Evolutionary conservation across 2,888 invertebrate genomes (phyloP).

Genomic region (Onthophagus sagittarius): DNA sequence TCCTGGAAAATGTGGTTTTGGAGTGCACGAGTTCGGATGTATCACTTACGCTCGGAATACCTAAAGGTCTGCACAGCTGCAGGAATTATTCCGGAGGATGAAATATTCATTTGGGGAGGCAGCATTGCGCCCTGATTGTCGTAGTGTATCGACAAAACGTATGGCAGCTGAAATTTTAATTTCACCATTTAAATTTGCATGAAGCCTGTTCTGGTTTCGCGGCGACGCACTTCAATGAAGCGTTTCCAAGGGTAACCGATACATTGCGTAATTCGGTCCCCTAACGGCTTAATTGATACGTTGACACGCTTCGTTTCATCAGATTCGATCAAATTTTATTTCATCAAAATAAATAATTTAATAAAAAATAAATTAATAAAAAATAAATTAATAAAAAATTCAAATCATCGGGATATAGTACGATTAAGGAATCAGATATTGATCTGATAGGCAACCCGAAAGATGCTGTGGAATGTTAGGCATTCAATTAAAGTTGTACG

Average conservation of each 20-base stretch:
- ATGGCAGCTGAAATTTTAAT: constrained; percentile 60
- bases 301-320: no score
- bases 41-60: constrained; percentile 42
- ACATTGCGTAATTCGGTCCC: constrained; percentile 36
- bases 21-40: neutral
- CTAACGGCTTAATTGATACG: constrained; percentile 33
- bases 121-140: constrained; percentile 71
- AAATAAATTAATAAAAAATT: no score
- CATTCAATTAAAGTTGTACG: constrained; percentile 44
- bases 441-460: constrained; percentile 1
- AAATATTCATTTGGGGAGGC: constrained; percentile 79
- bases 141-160: constrained; percentile 73
- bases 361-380: no score
- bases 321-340: no score
- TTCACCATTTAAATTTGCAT: constrained; percentile 16
- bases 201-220: constrained; percentile 16
- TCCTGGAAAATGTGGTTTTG: constrained; percentile 48
- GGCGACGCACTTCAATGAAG: constrained; percentile 32
- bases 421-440: neutral
- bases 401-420: no score
- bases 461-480: constrained; percentile 37
- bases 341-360: no score
- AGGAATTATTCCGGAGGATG: constrained; percentile 75
- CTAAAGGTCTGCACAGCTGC: constrained; percentile 71
- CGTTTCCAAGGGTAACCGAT: constrained; percentile 38